Evolutionary conservation across 1,140 invertebrate genomes (phyloP).

Genomic region (Drosophila simulans): DNA sequence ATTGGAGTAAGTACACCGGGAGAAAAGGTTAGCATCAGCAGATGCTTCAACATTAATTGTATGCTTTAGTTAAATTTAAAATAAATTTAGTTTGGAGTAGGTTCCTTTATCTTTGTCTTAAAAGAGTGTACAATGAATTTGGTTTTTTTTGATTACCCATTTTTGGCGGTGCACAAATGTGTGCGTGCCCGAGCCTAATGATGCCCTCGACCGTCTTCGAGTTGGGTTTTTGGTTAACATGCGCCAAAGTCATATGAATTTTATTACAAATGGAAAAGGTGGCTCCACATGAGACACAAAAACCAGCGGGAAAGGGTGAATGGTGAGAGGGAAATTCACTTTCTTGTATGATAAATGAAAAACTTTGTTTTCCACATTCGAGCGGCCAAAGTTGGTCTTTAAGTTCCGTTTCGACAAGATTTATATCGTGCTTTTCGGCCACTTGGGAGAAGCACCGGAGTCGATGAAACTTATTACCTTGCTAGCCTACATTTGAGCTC

Average conservation of each 20-base stretch:
- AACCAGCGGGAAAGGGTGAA: background rate
- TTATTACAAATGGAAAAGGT: conserved; percentile 79
- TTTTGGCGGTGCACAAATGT: conserved; percentile 21
- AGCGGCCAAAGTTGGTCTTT: conserved; percentile 49
- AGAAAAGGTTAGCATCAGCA: background rate
- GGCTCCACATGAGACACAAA: conserved; percentile 33
- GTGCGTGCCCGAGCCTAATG: conserved; percentile 78
- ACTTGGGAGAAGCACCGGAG: conserved; percentile 48
- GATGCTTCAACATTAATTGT: no score
- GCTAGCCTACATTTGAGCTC: conserved; percentile 56
- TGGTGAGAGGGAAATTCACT: conserved; percentile 21
- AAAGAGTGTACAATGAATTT: no score
- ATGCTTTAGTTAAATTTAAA: no score
- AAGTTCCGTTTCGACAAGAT: conserved; percentile 38
- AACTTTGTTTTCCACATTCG: conserved; percentile 41
- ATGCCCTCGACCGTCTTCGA: conserved; percentile 37
- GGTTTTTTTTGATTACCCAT: background rate
- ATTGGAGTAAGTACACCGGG: conserved; percentile 9
- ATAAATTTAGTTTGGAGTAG: no score
- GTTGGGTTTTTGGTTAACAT: conserved; percentile 64
- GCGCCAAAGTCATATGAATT: conserved; percentile 80
- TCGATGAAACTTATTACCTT: conserved; percentile 63
- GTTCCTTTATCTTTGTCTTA: no score
- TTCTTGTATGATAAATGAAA: conserved; percentile 58
- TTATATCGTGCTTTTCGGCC: conserved; percentile 58